These are phyloP conservation scores for Siniperca knerii DNA, from an alignment of 2,113 vertebrate species.

Conservation along the genomic window DNA sequence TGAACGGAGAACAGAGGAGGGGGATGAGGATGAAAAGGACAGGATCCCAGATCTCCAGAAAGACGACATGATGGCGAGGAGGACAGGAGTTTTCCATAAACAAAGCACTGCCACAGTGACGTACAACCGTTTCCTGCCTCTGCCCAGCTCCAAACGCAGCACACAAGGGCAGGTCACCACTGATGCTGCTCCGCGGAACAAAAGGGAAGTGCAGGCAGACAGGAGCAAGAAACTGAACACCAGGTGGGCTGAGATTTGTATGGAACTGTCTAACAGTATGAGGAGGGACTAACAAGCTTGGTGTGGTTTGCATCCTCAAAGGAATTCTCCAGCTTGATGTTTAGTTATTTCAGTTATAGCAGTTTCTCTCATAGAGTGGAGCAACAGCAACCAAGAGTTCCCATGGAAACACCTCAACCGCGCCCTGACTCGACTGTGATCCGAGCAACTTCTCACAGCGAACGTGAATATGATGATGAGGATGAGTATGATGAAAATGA, in stretches of 20 bases:
- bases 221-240: conserved; percentile 42
- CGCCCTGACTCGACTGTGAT: conserved; percentile 15
- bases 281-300: conserved; percentile 52
- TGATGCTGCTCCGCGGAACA: conserved; percentile 60
- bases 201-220: conserved; percentile 44
- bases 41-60: conserved; percentile 80
- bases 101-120: conserved; percentile 29
- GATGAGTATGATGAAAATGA: conserved; percentile 61
- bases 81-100: conserved; percentile 80
- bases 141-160: conserved; percentile 65
- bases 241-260: conserved; percentile 73
- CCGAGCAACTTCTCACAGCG: not conserved
- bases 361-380: conserved; percentile 75
- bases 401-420: conserved; percentile 57
- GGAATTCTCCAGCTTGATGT: conserved; percentile 16
- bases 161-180: conserved; percentile 42
- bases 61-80: conserved; percentile 85
- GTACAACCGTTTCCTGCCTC: conserved; percentile 80
- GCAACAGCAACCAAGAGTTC: conserved; percentile 48
- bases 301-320: conserved; percentile 48
- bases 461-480: conserved; percentile 62
- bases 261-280: conserved; percentile 38
- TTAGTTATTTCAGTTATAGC: conserved; percentile 48
- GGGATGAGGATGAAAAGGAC: conserved; percentile 78
- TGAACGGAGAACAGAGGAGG: conserved; percentile 63